Percentiles rank a stretch among this genome's conserved stretches.
phyloP scores from a whole-genome alignment of 1,140 invertebrate species.

The Amyelois transitella region DNA sequence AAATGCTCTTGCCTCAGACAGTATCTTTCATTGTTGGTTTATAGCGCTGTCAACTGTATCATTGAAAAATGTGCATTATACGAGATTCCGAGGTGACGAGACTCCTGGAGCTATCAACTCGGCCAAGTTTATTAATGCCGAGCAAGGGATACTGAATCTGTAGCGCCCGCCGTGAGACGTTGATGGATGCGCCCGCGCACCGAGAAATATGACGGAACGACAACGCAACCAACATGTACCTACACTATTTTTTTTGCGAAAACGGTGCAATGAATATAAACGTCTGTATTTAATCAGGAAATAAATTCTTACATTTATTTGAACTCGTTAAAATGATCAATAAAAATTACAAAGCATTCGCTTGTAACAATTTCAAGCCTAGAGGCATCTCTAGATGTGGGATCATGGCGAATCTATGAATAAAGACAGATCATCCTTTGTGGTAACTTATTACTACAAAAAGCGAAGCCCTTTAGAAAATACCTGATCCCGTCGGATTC shows the following conservation, averaged over 20 bases:
- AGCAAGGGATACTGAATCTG: not conserved
- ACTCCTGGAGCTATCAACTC: not conserved
- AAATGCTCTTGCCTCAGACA: not conserved
- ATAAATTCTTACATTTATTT: not conserved
- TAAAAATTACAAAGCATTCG: not conserved
- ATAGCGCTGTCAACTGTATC: not conserved
- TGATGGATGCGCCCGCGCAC: not conserved
- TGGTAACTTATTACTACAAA: constrained; percentile 39
- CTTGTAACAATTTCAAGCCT: not conserved
- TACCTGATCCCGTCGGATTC: constrained; percentile 37
- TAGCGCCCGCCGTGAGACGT: not conserved
- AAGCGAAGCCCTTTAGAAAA: constrained; percentile 50
- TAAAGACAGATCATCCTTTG: constrained; percentile 50
- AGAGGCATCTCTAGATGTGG: not conserved
- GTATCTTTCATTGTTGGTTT: not conserved
- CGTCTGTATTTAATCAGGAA: not conserved
- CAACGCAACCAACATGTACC: not conserved
- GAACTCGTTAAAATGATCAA: not conserved
- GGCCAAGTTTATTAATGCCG: not conserved
- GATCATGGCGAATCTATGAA: constrained; percentile 43
- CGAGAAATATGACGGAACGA: not conserved
- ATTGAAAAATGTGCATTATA: not conserved
- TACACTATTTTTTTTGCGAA: not conserved
- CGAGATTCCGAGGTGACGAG: not conserved
- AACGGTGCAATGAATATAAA: not conserved